These are phyloP conservation scores for Drepana arcuata DNA, from an alignment of 1,140 invertebrate species.

Conservation along the genomic window DNA sequence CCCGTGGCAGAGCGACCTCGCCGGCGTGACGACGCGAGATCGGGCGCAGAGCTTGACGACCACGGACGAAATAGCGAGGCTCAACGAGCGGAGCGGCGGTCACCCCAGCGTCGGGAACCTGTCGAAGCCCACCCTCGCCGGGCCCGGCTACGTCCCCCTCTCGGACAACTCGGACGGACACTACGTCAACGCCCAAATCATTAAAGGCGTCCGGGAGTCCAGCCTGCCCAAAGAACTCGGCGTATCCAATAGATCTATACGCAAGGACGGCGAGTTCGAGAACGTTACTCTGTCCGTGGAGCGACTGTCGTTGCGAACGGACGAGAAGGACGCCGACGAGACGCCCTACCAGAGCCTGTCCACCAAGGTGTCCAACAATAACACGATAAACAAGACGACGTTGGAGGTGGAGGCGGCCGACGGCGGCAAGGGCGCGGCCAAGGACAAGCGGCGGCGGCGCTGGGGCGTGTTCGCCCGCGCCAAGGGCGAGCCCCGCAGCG, in stretches of 20 bases:
- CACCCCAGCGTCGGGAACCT: slow-evolving; percentile 39
- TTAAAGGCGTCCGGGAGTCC: slow-evolving; percentile 49
- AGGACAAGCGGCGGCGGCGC: slow-evolving; percentile 75
- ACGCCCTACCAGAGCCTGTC: slow-evolving; percentile 61
- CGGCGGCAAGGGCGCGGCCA: slow-evolving; percentile 36
- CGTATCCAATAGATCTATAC: slow-evolving; percentile 28
- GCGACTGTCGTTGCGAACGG: slow-evolving; percentile 32
- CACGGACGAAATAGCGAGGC: slow-evolving; percentile 73
- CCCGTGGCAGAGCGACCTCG: slow-evolving; percentile 73
- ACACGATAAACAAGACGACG: slow-evolving; percentile 36
- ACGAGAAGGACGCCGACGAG: slow-evolving; percentile 47
- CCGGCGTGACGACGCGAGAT: slow-evolving; percentile 62
- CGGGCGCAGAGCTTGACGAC: slow-evolving; percentile 79
- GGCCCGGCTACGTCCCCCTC: slow-evolving; percentile 21
- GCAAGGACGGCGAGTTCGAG: slow-evolving; percentile 26
- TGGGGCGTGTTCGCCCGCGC: slow-evolving; percentile 77
- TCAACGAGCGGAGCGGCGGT: slow-evolving; percentile 55
- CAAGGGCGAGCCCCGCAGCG: slow-evolving; percentile 74
- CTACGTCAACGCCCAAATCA: slow-evolving; percentile 64
- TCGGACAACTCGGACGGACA: slow-evolving; percentile 41
- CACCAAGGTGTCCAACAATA: slow-evolving; percentile 41
- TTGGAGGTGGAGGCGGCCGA: slow-evolving; percentile 34
- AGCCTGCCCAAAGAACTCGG: slow-evolving; percentile 44
- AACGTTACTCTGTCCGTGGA: slow-evolving; percentile 30
- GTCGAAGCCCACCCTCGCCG: slow-evolving; percentile 19